Evolutionary conservation across 1,140 invertebrate genomes (phyloP), one percentile per base, ranked within the genome.

Genomic region (Macrotrachela quadricornifera): DNA sequence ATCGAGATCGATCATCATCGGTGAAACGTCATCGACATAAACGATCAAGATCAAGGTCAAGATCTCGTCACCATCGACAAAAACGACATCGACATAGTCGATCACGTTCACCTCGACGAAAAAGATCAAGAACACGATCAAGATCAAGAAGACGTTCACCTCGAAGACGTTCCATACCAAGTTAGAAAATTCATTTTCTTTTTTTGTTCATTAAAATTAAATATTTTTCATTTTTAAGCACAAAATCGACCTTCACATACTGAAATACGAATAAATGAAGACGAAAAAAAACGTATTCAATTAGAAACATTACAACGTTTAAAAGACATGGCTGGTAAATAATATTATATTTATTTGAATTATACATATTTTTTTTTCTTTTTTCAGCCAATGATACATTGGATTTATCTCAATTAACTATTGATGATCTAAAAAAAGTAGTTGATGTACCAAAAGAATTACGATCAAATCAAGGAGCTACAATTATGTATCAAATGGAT

Each of bases 361-460:
- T n/a, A n/a, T n/a, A n/a, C 21, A 30, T 8, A 30, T 30, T 30
- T 30, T 30, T 30, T 30, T 30, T 8, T 30, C 3, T 30, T 30
- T 8, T 30, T 30, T 30, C 8, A 30, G 21, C 21, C 8, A 30
- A 30, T 30, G 21, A 30, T 30, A 30, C 21, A 30, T 30, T 30
- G 21, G 21, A 30, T 13, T 6, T 51, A 12, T 21, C 44, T 13
- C 18, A 44, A 51, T 44, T 44, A 36, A 45, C 49, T 15, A 12
- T 36, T 36, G 42, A 51, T 18, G 17, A 44, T 17, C 37, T 51
- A 13, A 51, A 44, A 37, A 38, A 16, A 12, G 21, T 8, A 30
- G 44, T 44, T 16, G 49, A 51, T 15, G 44, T 51, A 44, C 49
- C 49, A 14, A 51, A 51, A 51, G 49, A 51, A 51, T 44, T 51